Base-by-base conservation (phyloP, 2,888 invertebrate genomes). In the Apodemia zela region DNA sequence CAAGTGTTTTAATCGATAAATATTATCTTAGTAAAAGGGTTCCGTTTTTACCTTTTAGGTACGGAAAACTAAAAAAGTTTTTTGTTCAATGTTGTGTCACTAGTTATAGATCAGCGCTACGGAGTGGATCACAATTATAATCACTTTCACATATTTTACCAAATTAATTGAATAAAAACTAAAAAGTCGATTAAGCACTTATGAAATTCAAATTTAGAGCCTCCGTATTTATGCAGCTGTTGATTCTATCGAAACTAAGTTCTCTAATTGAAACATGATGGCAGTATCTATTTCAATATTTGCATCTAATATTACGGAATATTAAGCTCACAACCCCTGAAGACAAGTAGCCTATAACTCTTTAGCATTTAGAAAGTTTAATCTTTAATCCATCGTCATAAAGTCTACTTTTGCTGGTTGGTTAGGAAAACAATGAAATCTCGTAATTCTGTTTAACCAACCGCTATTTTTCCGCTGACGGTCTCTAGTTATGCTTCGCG, bases 361-460 rank as follows among this genome's bases (percentile, higher is more conserved):
- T 54, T 25, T 6, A 15, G 15, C 15, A 15, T 54, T 54, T 21
- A 25, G 54, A 15, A 18, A 54, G 13, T 54, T 54, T 54, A 54
- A 25, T 13, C 54, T 21, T 25, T 54, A 54, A 54, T 15, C 11
- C 15, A 54, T 25, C 25, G 54, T 25, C 18, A 54, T 25, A 54
- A 25, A 25, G 54, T 54, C 4, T 54, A 15, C 5, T 25, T 54
- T 54, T 25, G 13, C 25, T 5, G 7, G 25, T 25, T 25, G 21
- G 11, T 25, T 7, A 6, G 25, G 13, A 54, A 54, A 54, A 21
- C 54, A 54, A 54, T 54, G 54, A 54, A 25, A 15, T 54, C 54
- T 54, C 54, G 54, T 21, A 54, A 54, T 54, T 21, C 54, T 54
- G 54, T 54, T 54, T 54, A 54, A 54, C 54, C 54, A 54, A 54